These are phyloP conservation scores for Xenotilapia leptura DNA, from an alignment of 2,113 vertebrate species.

Conservation along the genomic window DNA sequence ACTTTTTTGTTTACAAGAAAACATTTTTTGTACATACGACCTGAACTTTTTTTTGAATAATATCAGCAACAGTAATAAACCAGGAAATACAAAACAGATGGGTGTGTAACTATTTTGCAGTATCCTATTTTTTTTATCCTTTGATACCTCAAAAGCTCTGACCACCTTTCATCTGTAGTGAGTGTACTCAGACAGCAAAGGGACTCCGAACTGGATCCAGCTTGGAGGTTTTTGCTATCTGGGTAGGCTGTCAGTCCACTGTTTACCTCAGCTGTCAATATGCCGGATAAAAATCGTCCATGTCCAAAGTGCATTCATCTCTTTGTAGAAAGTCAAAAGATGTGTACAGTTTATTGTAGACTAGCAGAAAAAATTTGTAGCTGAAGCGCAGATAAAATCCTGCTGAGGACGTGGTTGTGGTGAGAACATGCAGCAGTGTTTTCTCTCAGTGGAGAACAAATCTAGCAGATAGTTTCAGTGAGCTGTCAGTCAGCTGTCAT, in stretches of 20 bases:
- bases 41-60: not conserved
- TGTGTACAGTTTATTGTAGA: not conserved
- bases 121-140: not conserved
- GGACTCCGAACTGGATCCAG: not conserved
- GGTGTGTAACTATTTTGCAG: not conserved
- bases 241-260: not conserved
- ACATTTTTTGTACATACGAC: not conserved
- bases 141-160: not conserved
- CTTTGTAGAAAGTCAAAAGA: not conserved
- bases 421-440: not conserved
- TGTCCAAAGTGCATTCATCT: not conserved
- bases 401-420: not conserved
- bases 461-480: not conserved
- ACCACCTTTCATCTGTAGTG: not conserved
- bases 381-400: not conserved
- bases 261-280: not conserved
- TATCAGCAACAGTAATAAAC: not conserved
- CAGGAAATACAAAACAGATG: not conserved
- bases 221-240: not conserved
- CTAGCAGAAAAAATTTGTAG: not conserved
- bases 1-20: not conserved
- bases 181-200: not conserved
- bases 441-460: not conserved
- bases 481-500: slow-evolving; percentile 7
- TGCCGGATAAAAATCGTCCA: not conserved